Evolutionary conservation across 2,113 vertebrate genomes (phyloP).

Genomic region (Gasterosteus nipponicus): DNA sequence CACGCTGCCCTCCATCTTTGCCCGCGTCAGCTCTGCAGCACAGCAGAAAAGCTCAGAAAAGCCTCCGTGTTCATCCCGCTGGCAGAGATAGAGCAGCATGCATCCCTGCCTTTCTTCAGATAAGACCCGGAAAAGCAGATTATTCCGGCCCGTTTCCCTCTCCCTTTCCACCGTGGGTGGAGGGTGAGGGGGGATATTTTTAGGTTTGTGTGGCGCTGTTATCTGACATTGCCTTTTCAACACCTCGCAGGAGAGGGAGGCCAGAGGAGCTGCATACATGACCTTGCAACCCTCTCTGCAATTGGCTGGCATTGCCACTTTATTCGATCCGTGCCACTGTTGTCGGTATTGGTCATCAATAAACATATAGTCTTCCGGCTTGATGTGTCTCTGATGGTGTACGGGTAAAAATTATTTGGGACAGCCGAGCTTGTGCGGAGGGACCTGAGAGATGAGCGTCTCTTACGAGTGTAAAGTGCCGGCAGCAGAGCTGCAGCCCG

Average conservation of each 20-base stretch:
- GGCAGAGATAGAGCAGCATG: constrained; percentile 79
- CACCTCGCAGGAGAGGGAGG: constrained; percentile 76
- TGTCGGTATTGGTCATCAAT: constrained; percentile 31
- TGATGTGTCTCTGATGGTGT: constrained; percentile 5
- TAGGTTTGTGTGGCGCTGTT: constrained; percentile 76
- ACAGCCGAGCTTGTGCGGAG: constrained; percentile 58
- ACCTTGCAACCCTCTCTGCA: constrained; percentile 76
- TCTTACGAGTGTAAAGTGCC: constrained; percentile 78
- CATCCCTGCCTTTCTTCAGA: constrained; percentile 84
- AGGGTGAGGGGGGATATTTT: constrained; percentile 79
- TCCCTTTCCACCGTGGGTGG: constrained; percentile 67
- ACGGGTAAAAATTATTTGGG: constrained; percentile 21
- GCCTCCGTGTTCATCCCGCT: constrained; percentile 61
- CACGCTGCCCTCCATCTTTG: constrained; percentile 24
- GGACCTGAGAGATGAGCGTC: constrained; percentile 75
- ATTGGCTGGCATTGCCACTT: constrained; percentile 42
- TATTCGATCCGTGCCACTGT: constrained; percentile 20
- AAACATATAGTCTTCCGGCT: constrained; percentile 26
- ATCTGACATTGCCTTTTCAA: constrained; percentile 85
- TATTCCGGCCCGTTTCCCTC: constrained; percentile 71
- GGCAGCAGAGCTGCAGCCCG: constrained; percentile 47
- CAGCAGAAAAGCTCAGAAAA: constrained; percentile 66
- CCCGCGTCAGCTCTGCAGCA: constrained; percentile 30
- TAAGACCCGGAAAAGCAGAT: constrained; percentile 86
- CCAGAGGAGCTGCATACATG: constrained; percentile 72